Conservation (phyloP, 2,797 vertebrate species). For the Glossophaga mutica region DNA sequence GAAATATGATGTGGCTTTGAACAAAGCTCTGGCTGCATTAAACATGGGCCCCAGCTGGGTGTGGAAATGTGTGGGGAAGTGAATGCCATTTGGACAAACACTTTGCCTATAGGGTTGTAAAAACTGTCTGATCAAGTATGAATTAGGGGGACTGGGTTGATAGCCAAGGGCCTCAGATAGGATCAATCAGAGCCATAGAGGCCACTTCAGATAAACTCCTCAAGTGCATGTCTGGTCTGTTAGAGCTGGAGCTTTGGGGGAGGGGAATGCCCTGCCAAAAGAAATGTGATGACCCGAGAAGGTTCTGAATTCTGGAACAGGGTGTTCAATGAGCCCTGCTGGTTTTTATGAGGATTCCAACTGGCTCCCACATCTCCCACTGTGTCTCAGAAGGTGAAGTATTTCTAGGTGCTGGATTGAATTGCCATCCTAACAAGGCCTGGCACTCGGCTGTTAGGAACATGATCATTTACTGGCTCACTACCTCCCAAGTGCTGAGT, state of each 20-base stretch:
- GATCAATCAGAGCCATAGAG: not conserved
- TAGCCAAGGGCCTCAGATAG: not conserved
- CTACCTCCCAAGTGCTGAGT: not conserved
- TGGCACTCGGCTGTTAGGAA: conserved; percentile 49
- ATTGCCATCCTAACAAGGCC: not conserved
- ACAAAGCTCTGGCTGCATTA: not conserved
- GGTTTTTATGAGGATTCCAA: conserved; percentile 8
- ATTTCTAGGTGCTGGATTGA: conserved; percentile 34
- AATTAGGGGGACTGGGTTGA: not conserved
- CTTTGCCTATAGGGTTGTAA: not conserved
- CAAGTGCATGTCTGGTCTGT: not conserved
- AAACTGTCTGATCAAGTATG: not conserved
- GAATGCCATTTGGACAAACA: not conserved
- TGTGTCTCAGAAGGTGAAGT: conserved; percentile 41
- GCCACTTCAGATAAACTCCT: not conserved
- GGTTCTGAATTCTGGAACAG: not conserved
- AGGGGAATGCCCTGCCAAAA: accelerated
- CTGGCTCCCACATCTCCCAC: not conserved
- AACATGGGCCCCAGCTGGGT: not conserved
- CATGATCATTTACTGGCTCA: not conserved
- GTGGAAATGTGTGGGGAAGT: not conserved
- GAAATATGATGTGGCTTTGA: not conserved
- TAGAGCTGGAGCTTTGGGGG: not conserved
- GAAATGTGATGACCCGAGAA: accelerated
- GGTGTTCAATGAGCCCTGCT: not conserved